Percentiles rank a stretch among this genome's conserved stretches.
Conservation (phyloP, 2,113 vertebrate species). For the Ptilorrhoa leucosticta region DNA sequence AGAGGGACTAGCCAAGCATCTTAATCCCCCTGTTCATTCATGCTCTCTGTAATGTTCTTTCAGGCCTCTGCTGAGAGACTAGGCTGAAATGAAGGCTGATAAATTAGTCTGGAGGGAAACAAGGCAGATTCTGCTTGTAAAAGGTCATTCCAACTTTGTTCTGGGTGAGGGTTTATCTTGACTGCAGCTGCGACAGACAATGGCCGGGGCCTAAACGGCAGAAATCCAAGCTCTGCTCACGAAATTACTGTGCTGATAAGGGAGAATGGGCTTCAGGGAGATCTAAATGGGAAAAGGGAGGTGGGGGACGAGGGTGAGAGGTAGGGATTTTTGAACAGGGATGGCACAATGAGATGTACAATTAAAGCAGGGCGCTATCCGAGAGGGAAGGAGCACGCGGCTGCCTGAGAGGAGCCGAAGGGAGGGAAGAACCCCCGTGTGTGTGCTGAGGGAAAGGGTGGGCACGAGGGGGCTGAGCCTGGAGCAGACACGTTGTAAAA, state of each 20-base stretch:
- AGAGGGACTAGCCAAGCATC: constrained; percentile 78
- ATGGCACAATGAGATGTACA: constrained; percentile 65
- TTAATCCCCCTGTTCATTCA: constrained; percentile 85
- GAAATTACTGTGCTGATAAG: constrained; percentile 93
- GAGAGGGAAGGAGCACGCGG: background rate
- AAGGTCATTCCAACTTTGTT: constrained; percentile 97
- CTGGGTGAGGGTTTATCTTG: constrained; percentile 97
- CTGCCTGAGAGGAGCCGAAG: background rate
- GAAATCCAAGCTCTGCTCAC: constrained; percentile 91
- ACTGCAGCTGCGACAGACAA: constrained; percentile 91
- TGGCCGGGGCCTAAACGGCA: constrained; percentile 87
- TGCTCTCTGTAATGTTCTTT: constrained; percentile 75
- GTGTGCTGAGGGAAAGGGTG: background rate
- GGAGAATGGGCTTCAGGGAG: constrained; percentile 84
- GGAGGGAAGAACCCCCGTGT: background rate
- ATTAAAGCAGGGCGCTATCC: constrained; percentile 52
- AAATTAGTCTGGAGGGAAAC: constrained; percentile 86
- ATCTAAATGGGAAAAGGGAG: constrained; percentile 81
- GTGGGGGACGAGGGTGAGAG: constrained; percentile 42
- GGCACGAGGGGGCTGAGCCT: background rate
- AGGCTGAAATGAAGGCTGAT: constrained; percentile 75
- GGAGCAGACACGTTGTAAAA: background rate
- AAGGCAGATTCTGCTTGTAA: constrained; percentile 89
- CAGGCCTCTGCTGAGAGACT: constrained; percentile 71
- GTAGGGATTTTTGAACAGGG: constrained; percentile 63